A percentile compares a stretch with the other conserved stretches of the same genome.
These are phyloP conservation scores for Bergia sp. DNA, from an alignment of 92 coral and sea anemone species.

Conservation along the genomic window DNA sequence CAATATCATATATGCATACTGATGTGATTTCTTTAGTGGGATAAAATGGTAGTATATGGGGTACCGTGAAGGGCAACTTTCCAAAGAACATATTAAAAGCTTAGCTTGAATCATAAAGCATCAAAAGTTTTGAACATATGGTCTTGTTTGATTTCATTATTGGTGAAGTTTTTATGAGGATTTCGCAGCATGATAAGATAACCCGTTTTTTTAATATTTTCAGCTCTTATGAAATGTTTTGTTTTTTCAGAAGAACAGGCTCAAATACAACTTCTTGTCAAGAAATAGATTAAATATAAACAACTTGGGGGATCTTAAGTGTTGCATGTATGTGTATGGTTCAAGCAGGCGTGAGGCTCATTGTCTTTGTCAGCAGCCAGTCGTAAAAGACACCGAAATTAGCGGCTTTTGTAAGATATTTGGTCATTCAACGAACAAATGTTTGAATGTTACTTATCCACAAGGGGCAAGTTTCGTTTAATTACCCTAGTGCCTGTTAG, in stretches of 20 bases:
- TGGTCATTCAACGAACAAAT: background rate
- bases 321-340: background rate
- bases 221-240: background rate
- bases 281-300: constrained; percentile 10
- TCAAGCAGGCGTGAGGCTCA: background rate
- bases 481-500: constrained; percentile 8
- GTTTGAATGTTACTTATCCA: constrained; percentile 12
- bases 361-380: background rate
- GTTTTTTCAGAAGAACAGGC: background rate
- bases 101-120: background rate
- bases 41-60: background rate
- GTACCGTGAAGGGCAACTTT: background rate
- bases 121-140: background rate
- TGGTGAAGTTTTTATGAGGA: constrained; percentile 31
- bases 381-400: background rate
- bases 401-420: background rate
- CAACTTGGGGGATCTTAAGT: background rate
- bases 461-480: constrained; percentile 5
- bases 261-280: constrained; percentile 10
- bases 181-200: constrained; percentile 37
- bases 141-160: background rate
- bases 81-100: background rate
- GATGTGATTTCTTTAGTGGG: background rate
- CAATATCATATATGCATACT: background rate
- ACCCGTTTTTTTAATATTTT: constrained; percentile 6